phyloP scores from a whole-genome alignment of 2,113 vertebrate species.

The Cinclus cinclus region DNA sequence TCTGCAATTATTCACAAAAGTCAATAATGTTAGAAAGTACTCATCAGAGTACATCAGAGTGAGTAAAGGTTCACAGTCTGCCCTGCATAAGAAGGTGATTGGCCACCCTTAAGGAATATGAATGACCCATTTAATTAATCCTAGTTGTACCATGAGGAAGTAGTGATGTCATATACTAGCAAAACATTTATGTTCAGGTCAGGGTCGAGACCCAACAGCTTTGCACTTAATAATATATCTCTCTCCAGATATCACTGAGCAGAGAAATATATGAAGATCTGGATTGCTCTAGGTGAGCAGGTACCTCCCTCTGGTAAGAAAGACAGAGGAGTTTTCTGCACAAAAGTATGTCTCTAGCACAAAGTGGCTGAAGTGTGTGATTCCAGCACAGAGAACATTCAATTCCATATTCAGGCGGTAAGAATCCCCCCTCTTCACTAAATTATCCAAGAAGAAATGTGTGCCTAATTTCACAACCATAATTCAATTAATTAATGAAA shows the following conservation, averaged over 20 bases:
- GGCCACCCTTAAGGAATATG: neutral
- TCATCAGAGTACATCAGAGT: neutral
- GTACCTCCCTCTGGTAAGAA: neutral
- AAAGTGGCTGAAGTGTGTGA: neutral
- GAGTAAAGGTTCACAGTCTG: neutral
- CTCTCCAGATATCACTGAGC: neutral
- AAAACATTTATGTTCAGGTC: conserved; percentile 12
- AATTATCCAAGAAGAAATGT: neutral
- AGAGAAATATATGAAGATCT: neutral
- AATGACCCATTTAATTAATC: conserved; percentile 17
- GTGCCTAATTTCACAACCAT: neutral
- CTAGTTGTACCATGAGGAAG: neutral
- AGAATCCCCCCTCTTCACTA: neutral
- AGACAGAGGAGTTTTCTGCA: neutral
- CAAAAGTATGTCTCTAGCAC: neutral
- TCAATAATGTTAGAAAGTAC: neutral
- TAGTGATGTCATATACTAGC: neutral
- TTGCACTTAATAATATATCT: neutral
- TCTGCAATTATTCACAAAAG: conserved; percentile 19
- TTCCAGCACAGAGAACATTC: neutral
- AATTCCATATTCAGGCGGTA: neutral
- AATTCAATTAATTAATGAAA: neutral
- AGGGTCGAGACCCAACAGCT: neutral
- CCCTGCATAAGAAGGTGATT: neutral
- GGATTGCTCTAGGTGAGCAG: neutral